Conservation (phyloP, 2,113 vertebrate genomes). For the Hemiscyllium ocellatum region DNA sequence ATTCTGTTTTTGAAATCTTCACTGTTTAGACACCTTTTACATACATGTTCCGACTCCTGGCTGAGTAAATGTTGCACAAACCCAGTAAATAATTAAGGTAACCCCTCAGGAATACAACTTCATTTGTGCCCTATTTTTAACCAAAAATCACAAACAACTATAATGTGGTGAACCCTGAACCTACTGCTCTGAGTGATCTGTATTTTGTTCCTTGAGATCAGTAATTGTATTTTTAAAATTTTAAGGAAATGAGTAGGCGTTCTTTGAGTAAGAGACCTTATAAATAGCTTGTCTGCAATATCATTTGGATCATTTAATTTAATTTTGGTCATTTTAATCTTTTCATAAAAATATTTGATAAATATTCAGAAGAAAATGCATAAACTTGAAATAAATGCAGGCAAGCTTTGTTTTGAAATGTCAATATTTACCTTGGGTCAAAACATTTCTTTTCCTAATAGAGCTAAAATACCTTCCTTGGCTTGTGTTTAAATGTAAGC, state of each 20-base stretch:
- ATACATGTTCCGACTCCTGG: neutral
- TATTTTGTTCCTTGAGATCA: neutral
- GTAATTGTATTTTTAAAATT: neutral
- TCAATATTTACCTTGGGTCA: no score
- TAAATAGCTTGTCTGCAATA: no score
- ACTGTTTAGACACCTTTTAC: neutral
- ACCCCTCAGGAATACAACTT: neutral
- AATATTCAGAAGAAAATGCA: neutral
- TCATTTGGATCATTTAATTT: neutral
- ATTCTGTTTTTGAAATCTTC: neutral
- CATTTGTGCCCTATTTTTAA: neutral
- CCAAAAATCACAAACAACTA: neutral
- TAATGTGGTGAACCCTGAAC: neutral
- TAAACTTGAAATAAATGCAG: neutral
- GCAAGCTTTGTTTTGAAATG: neutral
- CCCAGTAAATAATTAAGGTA: neutral
- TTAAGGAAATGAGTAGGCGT: neutral
- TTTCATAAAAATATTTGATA: neutral
- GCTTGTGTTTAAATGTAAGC: neutral
- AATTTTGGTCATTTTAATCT: neutral
- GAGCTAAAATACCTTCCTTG: no score
- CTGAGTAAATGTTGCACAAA: neutral
- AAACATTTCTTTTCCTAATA: neutral
- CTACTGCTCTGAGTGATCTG: neutral
- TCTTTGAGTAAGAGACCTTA: neutral